A percentile compares a stretch with the other conserved stretches of the same genome.
Conservation (phyloP, 2,888 invertebrate genomes). For the Coronaproctus castanopsis region DNA sequence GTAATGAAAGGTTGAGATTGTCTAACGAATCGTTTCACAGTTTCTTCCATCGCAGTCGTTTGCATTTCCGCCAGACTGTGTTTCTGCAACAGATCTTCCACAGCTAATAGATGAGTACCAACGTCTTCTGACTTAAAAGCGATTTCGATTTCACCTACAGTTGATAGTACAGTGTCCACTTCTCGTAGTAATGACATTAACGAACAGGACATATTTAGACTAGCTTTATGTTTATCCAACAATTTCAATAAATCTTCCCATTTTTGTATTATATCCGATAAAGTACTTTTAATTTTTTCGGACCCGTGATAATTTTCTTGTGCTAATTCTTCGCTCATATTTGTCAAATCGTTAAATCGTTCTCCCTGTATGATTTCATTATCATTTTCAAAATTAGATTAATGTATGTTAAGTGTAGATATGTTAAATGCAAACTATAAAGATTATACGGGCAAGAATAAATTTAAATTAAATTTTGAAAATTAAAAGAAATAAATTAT, state of each 20-base stretch:
- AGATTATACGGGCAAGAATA: no score
- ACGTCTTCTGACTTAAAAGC: conserved; percentile 50
- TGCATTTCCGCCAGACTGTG: conserved; percentile 83
- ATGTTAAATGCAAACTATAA: no score
- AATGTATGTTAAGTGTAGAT: no score
- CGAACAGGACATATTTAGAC: conserved; percentile 55
- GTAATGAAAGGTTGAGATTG: conserved; percentile 38
- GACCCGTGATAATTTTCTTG: conserved; percentile 79
- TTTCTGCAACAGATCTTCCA: conserved; percentile 83
- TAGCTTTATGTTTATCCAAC: conserved; percentile 60
- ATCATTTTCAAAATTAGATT: no score
- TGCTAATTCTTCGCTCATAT: conserved; percentile 81
- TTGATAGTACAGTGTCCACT: conserved; percentile 68
- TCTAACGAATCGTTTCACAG: conserved; percentile 53
- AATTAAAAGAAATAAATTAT: no score
- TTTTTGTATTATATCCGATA: conserved; percentile 56
- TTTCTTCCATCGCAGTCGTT: conserved; percentile 71
- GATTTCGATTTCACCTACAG: conserved; percentile 34
- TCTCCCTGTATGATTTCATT: conserved; percentile 47
- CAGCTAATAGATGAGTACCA: conserved; percentile 81
- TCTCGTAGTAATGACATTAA: conserved; percentile 77
- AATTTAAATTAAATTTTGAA: no score
- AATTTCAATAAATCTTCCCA: conserved; percentile 72
- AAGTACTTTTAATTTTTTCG: conserved; percentile 48
- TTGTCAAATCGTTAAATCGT: conserved; percentile 77